Conservation (phyloP, 2,888 invertebrate species). For the Phengaris arion region DNA sequence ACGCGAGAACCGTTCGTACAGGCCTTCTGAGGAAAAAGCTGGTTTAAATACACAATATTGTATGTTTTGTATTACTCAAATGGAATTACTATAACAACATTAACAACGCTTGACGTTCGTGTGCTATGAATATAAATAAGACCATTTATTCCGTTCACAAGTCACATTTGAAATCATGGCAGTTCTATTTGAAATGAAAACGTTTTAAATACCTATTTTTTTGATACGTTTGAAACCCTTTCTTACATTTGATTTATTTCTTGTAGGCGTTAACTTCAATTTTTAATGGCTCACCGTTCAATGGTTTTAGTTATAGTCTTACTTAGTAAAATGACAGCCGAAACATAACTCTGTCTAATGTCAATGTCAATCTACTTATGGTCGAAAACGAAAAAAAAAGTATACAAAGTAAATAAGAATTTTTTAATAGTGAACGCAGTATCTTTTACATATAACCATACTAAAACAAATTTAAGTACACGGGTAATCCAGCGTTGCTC, state of each 20-base stretch:
- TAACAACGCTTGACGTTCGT: conserved; percentile 35
- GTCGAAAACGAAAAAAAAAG: too few species aligned
- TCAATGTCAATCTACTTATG: too few species aligned
- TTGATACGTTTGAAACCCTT: conserved; percentile 31
- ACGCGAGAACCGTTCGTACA: too few species aligned
- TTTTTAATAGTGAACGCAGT: too few species aligned
- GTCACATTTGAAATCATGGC: conserved; percentile 44
- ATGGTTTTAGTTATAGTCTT: not conserved
- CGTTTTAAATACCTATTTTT: conserved; percentile 46
- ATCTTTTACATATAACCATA: too few species aligned
- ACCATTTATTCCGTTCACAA: conserved; percentile 45
- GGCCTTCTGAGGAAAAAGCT: too few species aligned
- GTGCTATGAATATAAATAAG: conserved; percentile 41
- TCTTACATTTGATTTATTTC: not conserved
- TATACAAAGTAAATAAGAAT: too few species aligned
- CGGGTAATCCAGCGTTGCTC: too few species aligned
- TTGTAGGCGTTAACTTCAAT: not conserved
- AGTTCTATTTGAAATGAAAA: conserved; percentile 41
- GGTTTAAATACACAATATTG: not conserved
- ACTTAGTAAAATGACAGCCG: too few species aligned
- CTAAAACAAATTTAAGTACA: too few species aligned
- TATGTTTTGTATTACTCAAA: not conserved
- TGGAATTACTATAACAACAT: conserved; percentile 27
- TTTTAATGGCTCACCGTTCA: not conserved
- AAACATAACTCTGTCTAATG: too few species aligned